Evolutionary conservation across 2,797 vertebrate genomes (phyloP), one percentile per base, ranked within the genome.

Genomic region (Gymnothorax javanicus): DNA sequence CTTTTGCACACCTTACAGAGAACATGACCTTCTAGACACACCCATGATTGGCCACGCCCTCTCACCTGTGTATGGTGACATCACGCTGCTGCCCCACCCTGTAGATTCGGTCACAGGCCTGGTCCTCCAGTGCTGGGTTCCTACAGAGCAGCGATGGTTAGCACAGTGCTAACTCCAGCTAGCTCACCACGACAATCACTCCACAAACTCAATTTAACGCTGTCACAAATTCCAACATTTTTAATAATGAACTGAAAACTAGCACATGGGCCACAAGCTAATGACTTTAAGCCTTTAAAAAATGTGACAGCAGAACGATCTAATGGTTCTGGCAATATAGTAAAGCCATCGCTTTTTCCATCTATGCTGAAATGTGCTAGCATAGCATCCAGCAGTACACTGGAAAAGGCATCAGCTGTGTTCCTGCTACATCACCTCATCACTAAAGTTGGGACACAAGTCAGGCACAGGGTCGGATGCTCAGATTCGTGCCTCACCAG

Each of bases 91-190:
- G 98, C 83, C 98, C 98, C 0, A 99, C 97, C 87, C 98, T 95
- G 92, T 99, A 99, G 93, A 99, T 98, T 0, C 98, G 94, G 90
- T 99, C 98, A 92, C 97, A 99, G 0, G 98, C 98, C 93, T 99
- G 98, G 90, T 99, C 98, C 91, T 99, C 98, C 0, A 99, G 91
- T 6, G 98, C 97, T 7, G 98, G 98, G 91, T 99, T 99, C 98
- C 98, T 99, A 90, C 88, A 56, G 3, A 43, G 27, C 23, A n/a
- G 56, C 15, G 54, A 58, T 15, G 17, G 43, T 43, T 9, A 64
- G 20, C 79, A 56, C 4, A 50, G 27, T 33, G 71, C 43, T 43
- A 75, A 25, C 67, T 9, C 1, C 67, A 27, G 25, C 20, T 25
- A 25, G 13, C 15, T 2, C 69, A 73, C 8, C 27, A 27, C 13